A percentile compares a stretch with the other conserved stretches of the same genome.
Conservation (phyloP, 2,888 invertebrate genomes). For the Andrena bicolor region DNA sequence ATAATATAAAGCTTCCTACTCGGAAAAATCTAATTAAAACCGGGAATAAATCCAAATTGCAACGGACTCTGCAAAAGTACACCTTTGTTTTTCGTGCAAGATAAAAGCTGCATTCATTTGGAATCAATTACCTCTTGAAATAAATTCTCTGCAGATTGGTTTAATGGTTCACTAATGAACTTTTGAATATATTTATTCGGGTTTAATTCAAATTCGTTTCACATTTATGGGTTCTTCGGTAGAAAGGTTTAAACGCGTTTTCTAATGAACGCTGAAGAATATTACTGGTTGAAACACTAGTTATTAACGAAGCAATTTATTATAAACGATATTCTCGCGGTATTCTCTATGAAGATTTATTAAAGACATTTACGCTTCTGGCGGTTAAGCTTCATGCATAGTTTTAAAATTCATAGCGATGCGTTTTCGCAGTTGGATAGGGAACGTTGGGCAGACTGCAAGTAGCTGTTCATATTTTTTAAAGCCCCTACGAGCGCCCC, state of each 20-base stretch:
- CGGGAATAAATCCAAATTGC: too few species aligned
- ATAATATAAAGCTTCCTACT: too few species aligned
- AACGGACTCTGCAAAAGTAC: background rate
- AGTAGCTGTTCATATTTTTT: slow-evolving; percentile 23
- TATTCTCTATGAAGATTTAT: background rate
- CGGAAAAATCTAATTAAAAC: too few species aligned
- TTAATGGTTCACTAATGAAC: slow-evolving; percentile 21
- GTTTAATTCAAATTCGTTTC: slow-evolving; percentile 6
- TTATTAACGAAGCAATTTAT: too few species aligned
- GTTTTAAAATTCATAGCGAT: slow-evolving; percentile 5
- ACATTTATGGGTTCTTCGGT: slow-evolving; percentile 7
- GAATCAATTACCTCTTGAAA: slow-evolving; percentile 10
- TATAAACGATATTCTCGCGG: background rate
- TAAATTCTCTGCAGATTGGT: slow-evolving; percentile 2
- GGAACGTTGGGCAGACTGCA: background rate
- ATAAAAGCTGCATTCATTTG: background rate
- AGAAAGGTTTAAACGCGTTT: slow-evolving; percentile 17
- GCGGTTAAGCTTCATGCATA: background rate
- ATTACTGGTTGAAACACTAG: too few species aligned
- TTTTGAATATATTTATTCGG: slow-evolving; percentile 14
- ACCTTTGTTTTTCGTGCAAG: background rate
- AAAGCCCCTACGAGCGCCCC: slow-evolving; percentile 1
- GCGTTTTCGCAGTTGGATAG: slow-evolving; percentile 10
- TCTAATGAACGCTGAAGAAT: background rate
- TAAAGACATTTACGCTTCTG: background rate